Evolutionary conservation across 1,140 invertebrate species (phyloP), one percentile per base, ranked within the genome.

Genomic region (Neodiprion lecontei): DNA sequence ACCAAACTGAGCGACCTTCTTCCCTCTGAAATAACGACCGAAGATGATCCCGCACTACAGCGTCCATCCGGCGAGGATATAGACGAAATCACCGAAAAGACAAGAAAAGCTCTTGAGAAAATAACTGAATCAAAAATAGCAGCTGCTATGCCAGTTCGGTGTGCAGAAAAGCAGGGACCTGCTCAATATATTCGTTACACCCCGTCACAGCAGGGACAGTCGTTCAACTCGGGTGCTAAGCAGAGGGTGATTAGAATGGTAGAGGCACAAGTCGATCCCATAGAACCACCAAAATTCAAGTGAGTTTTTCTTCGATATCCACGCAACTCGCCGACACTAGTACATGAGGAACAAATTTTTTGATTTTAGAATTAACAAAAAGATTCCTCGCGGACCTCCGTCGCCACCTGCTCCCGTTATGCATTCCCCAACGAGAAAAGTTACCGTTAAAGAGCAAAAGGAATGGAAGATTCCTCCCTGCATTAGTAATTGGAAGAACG

Each of bases 401-500:
- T 99, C 98, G 7, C 99, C 99, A 0, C 99, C 98, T 21, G 98
- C 98, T 2, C 95, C 95, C 17, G 97, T 99, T 1, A 92, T 99
- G 88, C 98, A 99, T 89, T 99, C 98, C 0, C 99, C 99, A 0
- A 98, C 98, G 0, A 91, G 98, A 74, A 96, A 99, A 87, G 96
- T 98, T 0, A 99, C 98, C 7, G 97, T 98, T 0, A 99, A 99
- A 87, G 98, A 99, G 86, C 98, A 99, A 85, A 95, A 98, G 77
- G 98, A 99, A 88, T 99, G 99, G 99, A 99, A 99, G 89, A 99
- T 99, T 80, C 99, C 99, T 17, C 99, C 99, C 0, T 99, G 98
- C 84, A 99, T 99, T 77, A 98, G 97, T 12, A 99, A 99, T 84
- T 99, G 98, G 98, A 99, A 99, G 88, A 99, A 99, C 86, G 96